Percentiles rank a stretch among this genome's conserved stretches.
Evolutionary conservation across 1,140 invertebrate species (phyloP).

Genomic region (Agrilus planipennis): DNA sequence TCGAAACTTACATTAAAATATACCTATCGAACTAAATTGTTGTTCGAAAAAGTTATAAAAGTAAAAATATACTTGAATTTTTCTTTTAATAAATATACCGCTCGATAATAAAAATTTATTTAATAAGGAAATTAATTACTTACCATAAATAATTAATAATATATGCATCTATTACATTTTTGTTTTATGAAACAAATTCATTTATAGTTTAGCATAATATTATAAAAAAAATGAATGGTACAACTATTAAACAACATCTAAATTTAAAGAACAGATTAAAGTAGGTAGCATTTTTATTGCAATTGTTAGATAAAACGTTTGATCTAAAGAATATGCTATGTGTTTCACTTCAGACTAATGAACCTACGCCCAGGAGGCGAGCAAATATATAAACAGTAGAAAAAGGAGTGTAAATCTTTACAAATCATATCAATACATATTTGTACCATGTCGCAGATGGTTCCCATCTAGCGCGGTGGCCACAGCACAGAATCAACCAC

Average conservation of each 20-base stretch:
- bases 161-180: too few relatives aligned
- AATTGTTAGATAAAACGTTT: conserved; percentile 29
- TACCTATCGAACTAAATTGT: conserved; percentile 25
- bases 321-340: conserved; percentile 32
- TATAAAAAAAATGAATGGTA: too few relatives aligned
- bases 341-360: conserved; percentile 20
- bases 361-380: conserved; percentile 19
- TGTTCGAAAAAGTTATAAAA: conserved; percentile 31
- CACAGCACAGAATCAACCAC: conserved; percentile 9
- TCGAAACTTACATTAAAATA: conserved; percentile 22
- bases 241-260: too few relatives aligned
- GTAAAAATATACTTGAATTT: conserved; percentile 34
- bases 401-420: conserved; percentile 36
- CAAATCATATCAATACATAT: conserved; percentile 35
- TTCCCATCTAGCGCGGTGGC: conserved; percentile 17
- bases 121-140: too few relatives aligned
- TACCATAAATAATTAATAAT: too few relatives aligned
- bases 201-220: too few relatives aligned
- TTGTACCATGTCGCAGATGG: conserved; percentile 35
- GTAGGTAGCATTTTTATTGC: too few relatives aligned
- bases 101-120: too few relatives aligned
- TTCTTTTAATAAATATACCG: too few relatives aligned
- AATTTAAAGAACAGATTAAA: conserved; percentile 31
- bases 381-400: conserved; percentile 35
- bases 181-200: too few relatives aligned